phyloP scores from a whole-genome alignment of 2,113 vertebrate genomes.

The Myotis yumanensis region DNA sequence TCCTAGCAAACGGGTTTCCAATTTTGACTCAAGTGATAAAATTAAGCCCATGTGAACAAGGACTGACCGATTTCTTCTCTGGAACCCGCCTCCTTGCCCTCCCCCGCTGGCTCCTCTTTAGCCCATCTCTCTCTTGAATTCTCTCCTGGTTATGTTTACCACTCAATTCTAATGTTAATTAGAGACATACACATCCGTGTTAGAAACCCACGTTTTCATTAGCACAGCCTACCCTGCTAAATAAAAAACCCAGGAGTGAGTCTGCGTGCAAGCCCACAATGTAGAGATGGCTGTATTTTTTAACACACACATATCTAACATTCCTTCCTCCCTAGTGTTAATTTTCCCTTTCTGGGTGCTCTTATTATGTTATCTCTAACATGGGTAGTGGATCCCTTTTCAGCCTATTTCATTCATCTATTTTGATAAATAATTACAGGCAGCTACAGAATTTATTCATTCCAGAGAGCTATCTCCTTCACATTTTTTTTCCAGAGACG shows the following conservation, averaged over 20 bases:
- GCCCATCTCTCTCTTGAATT: slow-evolving; percentile 16
- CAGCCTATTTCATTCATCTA: slow-evolving; percentile 76
- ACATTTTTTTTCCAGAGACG: slow-evolving; percentile 79
- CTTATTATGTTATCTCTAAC: slow-evolving; percentile 72
- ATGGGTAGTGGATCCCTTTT: slow-evolving; percentile 68
- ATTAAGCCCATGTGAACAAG: slow-evolving; percentile 65
- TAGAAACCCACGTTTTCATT: slow-evolving; percentile 31
- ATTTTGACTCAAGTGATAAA: slow-evolving; percentile 55
- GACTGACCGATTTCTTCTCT: slow-evolving; percentile 24
- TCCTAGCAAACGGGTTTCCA: slow-evolving; percentile 49
- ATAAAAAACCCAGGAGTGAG: background rate
- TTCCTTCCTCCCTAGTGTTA: slow-evolving; percentile 76
- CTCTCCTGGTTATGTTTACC: slow-evolving; percentile 46
- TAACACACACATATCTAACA: slow-evolving; percentile 58
- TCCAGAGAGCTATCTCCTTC: slow-evolving; percentile 83
- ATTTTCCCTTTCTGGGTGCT: slow-evolving; percentile 73
- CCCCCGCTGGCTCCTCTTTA: slow-evolving; percentile 34
- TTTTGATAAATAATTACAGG: slow-evolving; percentile 87
- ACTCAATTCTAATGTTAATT: slow-evolving; percentile 61
- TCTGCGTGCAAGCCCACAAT: slow-evolving; percentile 42
- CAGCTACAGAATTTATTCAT: slow-evolving; percentile 85
- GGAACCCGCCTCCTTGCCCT: background rate
- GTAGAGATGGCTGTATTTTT: slow-evolving; percentile 50
- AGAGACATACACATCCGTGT: background rate
- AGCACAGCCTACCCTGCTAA: slow-evolving; percentile 44